Base-by-base conservation (phyloP, 2,113 vertebrate species). In the Bubo scandiacus region DNA sequence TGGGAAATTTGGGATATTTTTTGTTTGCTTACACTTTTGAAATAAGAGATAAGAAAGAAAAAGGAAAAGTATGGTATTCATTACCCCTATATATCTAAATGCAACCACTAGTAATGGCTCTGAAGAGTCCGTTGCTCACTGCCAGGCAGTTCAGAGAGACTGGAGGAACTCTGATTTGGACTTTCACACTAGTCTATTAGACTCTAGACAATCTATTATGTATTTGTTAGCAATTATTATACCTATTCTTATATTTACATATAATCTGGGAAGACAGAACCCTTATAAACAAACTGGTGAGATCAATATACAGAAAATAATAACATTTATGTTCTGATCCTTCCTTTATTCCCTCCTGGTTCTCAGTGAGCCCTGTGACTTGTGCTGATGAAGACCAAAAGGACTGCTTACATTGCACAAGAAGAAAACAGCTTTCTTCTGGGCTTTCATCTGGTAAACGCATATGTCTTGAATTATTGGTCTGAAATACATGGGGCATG, bases 381-480 rank as follows among this genome's bases (percentile, higher is more conserved):
- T 36, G 9, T 36, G 22, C 9, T 25, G 34, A 15, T 52, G 74
- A 85, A 79, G 57, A 54, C 36, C 17, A 7, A 90, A 68, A 38
- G 57, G 36, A 34, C 36, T 75, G 15, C n/a, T 79, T 29, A 11
- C 5, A 4, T 34, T 66, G 38, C 30, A 42, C 52, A 68, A 47
- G 42, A 42, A 70, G 57, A 34, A 72, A 94, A 30, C 6, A 25
- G 26, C 8, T 14, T 84, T 70, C 61, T 52, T 67, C 52, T 83
- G 67, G 29, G 45, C 36, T 83, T 94, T 88, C 61, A 47, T 71
- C 1, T 5, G 26, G 6, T 61, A 83, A 70, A 38, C 1, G 11
- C 27, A 16, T 58, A 49, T 77, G 73, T 77, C 85, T 88, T 87
- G 45, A 94, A 86, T 96, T 95, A 91, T 38, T 87, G 47, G 68